phyloP scores from a whole-genome alignment of 2,888 invertebrate species.

The Rotaria macrura region DNA sequence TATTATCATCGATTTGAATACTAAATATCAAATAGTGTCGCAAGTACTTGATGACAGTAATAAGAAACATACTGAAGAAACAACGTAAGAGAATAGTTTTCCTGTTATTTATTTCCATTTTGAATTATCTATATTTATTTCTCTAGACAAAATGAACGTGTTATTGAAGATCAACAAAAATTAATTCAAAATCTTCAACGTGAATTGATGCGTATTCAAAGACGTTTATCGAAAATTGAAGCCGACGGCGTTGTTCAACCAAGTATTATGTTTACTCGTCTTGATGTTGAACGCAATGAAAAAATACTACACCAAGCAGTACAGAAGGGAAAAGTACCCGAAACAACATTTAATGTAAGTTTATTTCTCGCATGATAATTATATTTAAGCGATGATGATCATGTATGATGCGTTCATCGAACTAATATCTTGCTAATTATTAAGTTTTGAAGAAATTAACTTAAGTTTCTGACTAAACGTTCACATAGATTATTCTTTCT shows the following conservation, averaged over 20 bases:
- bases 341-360: background rate
- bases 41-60: background rate
- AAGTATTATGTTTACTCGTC: slow-evolving; percentile 46
- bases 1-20: background rate
- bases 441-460: too few relatives aligned
- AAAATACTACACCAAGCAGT: slow-evolving; percentile 46
- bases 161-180: background rate
- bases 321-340: slow-evolving; percentile 34
- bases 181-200: background rate
- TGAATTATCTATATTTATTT: too few relatives aligned
- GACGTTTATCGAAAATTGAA: background rate
- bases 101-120: background rate
- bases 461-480: too few relatives aligned
- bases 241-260: slow-evolving; percentile 36
- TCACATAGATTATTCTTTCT: too few relatives aligned
- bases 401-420: too few relatives aligned
- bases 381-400: too few relatives aligned
- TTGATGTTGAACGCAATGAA: slow-evolving; percentile 47
- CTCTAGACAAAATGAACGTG: background rate
- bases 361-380: background rate
- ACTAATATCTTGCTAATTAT: too few relatives aligned
- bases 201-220: background rate
- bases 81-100: background rate
- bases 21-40: background rate
- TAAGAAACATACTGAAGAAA: background rate